A percentile compares a stretch with the other conserved stretches of the same genome.
These are phyloP conservation scores for Microctenopoma steveboyesi DNA, from an alignment of 2,797 vertebrate genomes.

Conservation along the genomic window DNA sequence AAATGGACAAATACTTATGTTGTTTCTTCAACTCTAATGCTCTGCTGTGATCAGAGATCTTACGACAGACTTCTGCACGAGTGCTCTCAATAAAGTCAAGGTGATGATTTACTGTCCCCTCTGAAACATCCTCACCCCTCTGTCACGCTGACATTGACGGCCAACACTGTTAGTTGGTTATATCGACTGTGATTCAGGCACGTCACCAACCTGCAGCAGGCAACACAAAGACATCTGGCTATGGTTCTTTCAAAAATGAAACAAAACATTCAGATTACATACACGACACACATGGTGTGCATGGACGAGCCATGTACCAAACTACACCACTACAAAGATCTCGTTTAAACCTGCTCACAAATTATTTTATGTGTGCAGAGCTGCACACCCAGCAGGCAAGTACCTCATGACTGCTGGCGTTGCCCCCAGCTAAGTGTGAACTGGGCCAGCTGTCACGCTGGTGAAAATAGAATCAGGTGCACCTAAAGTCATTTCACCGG, in stretches of 20 bases:
- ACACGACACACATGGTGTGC: constrained; percentile 42
- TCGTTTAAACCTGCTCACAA: constrained; percentile 50
- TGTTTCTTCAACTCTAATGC: constrained; percentile 1
- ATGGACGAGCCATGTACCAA: constrained; percentile 31
- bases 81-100: constrained; percentile 29
- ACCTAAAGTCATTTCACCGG: constrained; percentile 66
- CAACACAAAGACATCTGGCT: neutral
- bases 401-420: constrained; percentile 60
- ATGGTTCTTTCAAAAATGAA: constrained; percentile 20
- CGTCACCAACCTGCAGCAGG: neutral
- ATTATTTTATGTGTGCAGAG: constrained; percentile 55
- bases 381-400: constrained; percentile 53
- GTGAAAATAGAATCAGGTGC: constrained; percentile 63
- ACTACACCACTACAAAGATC: constrained; percentile 34
- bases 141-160: constrained; percentile 10
- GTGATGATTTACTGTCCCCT: constrained; percentile 14
- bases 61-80: constrained; percentile 28
- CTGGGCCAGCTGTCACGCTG: constrained; percentile 65
- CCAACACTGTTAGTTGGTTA: constrained; percentile 11
- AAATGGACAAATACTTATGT: constrained; percentile 21
- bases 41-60: constrained; percentile 19
- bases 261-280: constrained; percentile 27
- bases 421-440: constrained; percentile 65
- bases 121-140: constrained; percentile 5
- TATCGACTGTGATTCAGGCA: neutral